Conservation (phyloP, 1,140 invertebrate genomes). For the Drosophila sproati region DNA sequence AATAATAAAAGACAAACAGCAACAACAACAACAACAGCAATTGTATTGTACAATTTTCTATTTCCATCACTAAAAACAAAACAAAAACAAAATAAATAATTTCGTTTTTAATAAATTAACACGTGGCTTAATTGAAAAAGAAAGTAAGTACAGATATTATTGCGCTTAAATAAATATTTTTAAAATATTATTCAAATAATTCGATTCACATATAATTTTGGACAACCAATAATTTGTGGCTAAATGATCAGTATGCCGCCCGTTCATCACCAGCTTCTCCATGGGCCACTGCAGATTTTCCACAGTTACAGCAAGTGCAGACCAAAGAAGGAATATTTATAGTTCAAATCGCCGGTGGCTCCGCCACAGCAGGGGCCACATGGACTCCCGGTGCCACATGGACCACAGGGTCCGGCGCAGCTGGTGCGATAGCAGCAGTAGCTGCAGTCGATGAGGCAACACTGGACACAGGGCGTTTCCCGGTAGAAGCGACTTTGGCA, state of each 20-base stretch:
- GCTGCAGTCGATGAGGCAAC: constrained; percentile 61
- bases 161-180: no score
- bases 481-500: constrained; percentile 61
- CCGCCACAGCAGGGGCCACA: constrained; percentile 34
- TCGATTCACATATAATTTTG: neutral
- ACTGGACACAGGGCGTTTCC: constrained; percentile 56
- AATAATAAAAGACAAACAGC: constrained; percentile 71
- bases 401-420: constrained; percentile 20
- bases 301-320: constrained; percentile 28
- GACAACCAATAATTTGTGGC: neutral
- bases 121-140: neutral
- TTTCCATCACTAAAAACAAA: constrained; percentile 79
- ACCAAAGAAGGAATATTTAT: constrained; percentile 43
- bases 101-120: constrained; percentile 77
- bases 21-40: constrained; percentile 75
- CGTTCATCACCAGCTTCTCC: neutral
- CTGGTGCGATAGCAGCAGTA: constrained; percentile 50
- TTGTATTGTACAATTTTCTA: constrained; percentile 84
- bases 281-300: neutral
- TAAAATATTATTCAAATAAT: no score
- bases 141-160: neutral
- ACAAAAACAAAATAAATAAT: constrained; percentile 79
- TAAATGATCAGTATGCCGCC: neutral
- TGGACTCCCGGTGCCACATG: constrained; percentile 24
- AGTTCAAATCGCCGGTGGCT: constrained; percentile 39